Base-by-base conservation (phyloP, 2,888 invertebrate species). In the Drosophila atroscutellata region DNA sequence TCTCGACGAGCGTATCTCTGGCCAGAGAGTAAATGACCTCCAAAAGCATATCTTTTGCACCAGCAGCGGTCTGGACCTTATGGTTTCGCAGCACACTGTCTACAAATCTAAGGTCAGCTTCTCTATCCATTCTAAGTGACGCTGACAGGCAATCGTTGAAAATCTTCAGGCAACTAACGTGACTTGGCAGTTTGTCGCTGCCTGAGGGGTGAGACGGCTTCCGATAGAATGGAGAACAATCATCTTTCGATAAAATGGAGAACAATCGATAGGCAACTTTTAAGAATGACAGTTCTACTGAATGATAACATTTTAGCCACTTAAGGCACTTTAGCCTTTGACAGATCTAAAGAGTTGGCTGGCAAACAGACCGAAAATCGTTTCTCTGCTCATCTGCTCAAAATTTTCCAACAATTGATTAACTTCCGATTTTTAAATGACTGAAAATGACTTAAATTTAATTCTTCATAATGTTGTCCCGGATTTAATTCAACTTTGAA, bases 11-110 rank as follows among this genome's bases (percentile, higher is more conserved):
- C 9, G 59, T 58, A 24, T 77, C 51, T 5, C 58, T 45, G 5
- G 67, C 72, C 24, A 77, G 3, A 8, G 67, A 67, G 42, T 77
- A 80, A 0, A 54, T 2, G 1, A 63, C 2, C 15, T 64, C 54
- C 57, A 77, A 7, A 3, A 47, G 62, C 11, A 2, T 8, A 8
- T 8, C 4, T 4, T 24, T 24, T 45, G 47, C 55, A 0, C 51
- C 60, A 1, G 30, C 3, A 0, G 57, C 63, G 13, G n/a, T 52
- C 3, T 49, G 3, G 0, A 6, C 39, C 0, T 34, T 42, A 15
- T 50, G 7, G 3, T 1, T 6, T 1, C 37, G 3, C 9, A 77
- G 50, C 28, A 77, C 9, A 5, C 36, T 30, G 11, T 67, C 28
- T 26, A 80, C n/a, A 45, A 64, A 80, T 0, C 15, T 3, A 2